These are phyloP conservation scores for human (Homo sapiens) DNA, from an alignment of 2,113 vertebrate genomes.

Conservation along the genomic window DNA sequence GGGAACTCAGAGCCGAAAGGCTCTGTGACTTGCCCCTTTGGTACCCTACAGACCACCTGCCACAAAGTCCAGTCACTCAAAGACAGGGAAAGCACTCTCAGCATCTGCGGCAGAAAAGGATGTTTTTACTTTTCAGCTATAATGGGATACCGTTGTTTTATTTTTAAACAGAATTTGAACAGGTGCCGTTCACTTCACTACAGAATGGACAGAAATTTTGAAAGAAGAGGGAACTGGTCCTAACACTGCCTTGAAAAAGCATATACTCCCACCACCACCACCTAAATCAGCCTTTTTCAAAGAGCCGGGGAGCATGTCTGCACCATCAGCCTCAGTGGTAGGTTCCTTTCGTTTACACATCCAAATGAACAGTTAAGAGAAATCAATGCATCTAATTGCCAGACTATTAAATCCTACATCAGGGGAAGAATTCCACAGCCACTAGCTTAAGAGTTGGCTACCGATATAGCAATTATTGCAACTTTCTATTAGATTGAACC, in stretches of 20 bases:
- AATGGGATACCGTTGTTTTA: background rate
- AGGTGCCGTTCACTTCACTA: background rate
- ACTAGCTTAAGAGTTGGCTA: slow-evolving; percentile 73
- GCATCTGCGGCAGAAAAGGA: background rate
- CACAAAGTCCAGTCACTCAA: background rate
- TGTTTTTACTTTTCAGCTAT: background rate
- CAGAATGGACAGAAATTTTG: background rate
- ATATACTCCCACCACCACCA: background rate
- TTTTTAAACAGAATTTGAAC: slow-evolving; percentile 15
- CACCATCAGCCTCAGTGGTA: background rate
- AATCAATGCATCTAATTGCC: slow-evolving; percentile 77
- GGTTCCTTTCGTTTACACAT: slow-evolving; percentile 69
- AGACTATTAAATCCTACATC: slow-evolving; percentile 79
- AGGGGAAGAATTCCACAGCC: slow-evolving; percentile 76
- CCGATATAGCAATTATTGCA: slow-evolving; percentile 75
- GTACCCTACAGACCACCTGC: background rate
- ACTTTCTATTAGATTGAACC: slow-evolving; percentile 78
- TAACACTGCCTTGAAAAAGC: background rate
- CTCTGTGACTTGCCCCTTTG: background rate
- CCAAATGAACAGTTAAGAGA: slow-evolving; percentile 80
- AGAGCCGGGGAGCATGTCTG: slow-evolving; percentile 43
- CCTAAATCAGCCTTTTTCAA: slow-evolving; percentile 52
- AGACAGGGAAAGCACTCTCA: background rate
- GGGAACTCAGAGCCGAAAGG: background rate
- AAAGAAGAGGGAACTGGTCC: background rate